phyloP scores from a whole-genome alignment of 2,113 vertebrate species.

The Lepus europaeus region DNA sequence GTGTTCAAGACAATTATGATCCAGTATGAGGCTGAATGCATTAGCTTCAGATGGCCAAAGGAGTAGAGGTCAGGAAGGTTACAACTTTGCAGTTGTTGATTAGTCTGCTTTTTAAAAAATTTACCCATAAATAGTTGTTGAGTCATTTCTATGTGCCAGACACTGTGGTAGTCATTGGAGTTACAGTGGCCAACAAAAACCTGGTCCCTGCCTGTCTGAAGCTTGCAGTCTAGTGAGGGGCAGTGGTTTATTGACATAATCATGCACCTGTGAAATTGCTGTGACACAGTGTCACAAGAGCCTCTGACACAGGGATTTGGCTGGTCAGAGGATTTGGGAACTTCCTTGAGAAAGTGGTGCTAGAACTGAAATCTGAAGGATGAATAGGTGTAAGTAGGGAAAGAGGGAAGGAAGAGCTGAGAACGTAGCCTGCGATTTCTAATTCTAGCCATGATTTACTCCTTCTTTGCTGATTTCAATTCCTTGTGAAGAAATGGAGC shows the following conservation, averaged over 20 bases:
- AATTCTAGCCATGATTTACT: not conserved
- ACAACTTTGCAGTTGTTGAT: not conserved
- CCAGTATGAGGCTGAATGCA: not conserved
- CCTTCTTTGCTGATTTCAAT: conserved; percentile 16
- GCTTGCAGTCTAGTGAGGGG: not conserved
- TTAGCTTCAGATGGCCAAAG: not conserved
- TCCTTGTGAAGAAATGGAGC: conserved; percentile 6
- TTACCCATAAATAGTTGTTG: not conserved
- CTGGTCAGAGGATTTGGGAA: not conserved
- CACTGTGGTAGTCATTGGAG: not conserved
- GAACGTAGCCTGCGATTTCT: not conserved
- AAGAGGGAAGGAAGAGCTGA: not conserved
- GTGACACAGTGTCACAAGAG: not conserved
- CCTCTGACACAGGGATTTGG: not conserved
- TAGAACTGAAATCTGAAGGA: not conserved
- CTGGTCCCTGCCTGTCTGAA: not conserved
- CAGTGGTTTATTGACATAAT: not conserved
- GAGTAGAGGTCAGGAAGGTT: not conserved
- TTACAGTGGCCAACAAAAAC: not conserved
- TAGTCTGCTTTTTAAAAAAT: not conserved
- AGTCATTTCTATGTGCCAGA: not conserved
- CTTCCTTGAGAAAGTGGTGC: not conserved
- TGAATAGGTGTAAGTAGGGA: not conserved
- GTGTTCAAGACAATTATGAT: conserved; percentile 27
- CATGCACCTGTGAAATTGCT: not conserved